Base-by-base conservation (phyloP, 1,140 invertebrate species). In the Brachionus rotundiformis region DNA sequence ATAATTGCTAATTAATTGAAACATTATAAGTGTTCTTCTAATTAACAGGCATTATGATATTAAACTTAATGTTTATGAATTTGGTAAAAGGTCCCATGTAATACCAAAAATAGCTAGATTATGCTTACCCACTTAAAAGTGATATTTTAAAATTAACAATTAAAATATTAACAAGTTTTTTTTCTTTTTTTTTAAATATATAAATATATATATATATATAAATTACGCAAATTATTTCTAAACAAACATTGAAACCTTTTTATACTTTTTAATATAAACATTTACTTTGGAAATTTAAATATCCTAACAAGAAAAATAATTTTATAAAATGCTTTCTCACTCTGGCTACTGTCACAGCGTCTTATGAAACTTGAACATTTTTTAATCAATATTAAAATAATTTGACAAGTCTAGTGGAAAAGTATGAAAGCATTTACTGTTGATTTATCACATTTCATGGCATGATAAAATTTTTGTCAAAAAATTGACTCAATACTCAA, bases 171-270 rank as follows among this genome's bases (percentile, higher is more conserved):
- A 19, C 47, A 8, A 54, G 19, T 25, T 54, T 6, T 41, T n/a
- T n/a, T n/a, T n/a, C n/a, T n/a, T n/a, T n/a, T n/a, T n/a, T 7
- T 39, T 39, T 10, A 39, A 39, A 39, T 49, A 54, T 19, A 54
- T 19, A 54, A 54, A 54, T 23, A 54, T 54, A 54, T 54, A n/a
- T n/a, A n/a, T n/a, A n/a, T n/a, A n/a, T n/a, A n/a, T n/a, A 54
- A 54, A 54, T 54, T 54, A 54, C 47, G 47, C 8, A 54, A 54
- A 54, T 54, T 54, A 54, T 54, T 54, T 54, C 16, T 54, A 54
- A 54, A 54, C 47, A 54, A 54, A 54, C 47, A 54, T 54, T 54
- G 47, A 54, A 54, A 54, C 47, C 47, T 54, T 54, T 54, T 49
- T 54, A 19, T 19, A 16, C 23, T 8, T 54, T 54, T 54, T 8